A percentile compares a stretch with the other conserved stretches of the same genome.
These are phyloP conservation scores for Craterocephalus amniculus DNA, from an alignment of 2,797 vertebrate species.

Conservation along the genomic window DNA sequence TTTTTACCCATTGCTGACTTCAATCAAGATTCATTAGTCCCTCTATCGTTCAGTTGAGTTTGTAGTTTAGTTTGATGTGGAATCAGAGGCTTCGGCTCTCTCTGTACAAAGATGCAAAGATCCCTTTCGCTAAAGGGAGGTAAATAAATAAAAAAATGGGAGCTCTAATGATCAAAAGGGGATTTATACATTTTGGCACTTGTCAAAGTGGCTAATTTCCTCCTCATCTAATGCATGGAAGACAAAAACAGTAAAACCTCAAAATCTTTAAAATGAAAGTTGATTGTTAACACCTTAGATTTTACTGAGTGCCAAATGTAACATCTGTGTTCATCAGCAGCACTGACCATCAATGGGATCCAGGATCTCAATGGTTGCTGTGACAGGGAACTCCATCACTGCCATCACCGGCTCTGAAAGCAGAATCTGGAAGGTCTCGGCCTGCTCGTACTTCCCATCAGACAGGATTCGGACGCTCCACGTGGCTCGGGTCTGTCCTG, in stretches of 20 bases:
- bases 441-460: slow-evolving; percentile 88
- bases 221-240: background rate
- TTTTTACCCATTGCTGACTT: background rate
- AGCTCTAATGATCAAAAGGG: background rate
- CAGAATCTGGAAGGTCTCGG: slow-evolving; percentile 90
- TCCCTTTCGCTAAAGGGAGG: background rate
- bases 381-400: slow-evolving; percentile 86
- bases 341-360: slow-evolving; percentile 92
- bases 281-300: background rate
- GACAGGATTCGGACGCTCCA: slow-evolving; percentile 89
- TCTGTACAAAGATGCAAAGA: background rate
- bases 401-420: slow-evolving; percentile 94
- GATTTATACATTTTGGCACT: background rate
- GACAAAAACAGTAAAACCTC: background rate
- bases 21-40: too few relatives aligned
- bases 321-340: background rate
- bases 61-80: background rate
- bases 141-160: background rate
- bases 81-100: too few relatives aligned
- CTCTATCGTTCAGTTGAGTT: background rate
- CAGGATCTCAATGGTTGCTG: slow-evolving; percentile 89
- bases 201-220: background rate
- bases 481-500: slow-evolving; percentile 88
- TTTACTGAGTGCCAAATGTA: background rate
- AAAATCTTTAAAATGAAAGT: background rate